Evolutionary conservation across 2,113 vertebrate genomes (phyloP).

Genomic region (Dipodomys spectabilis): DNA sequence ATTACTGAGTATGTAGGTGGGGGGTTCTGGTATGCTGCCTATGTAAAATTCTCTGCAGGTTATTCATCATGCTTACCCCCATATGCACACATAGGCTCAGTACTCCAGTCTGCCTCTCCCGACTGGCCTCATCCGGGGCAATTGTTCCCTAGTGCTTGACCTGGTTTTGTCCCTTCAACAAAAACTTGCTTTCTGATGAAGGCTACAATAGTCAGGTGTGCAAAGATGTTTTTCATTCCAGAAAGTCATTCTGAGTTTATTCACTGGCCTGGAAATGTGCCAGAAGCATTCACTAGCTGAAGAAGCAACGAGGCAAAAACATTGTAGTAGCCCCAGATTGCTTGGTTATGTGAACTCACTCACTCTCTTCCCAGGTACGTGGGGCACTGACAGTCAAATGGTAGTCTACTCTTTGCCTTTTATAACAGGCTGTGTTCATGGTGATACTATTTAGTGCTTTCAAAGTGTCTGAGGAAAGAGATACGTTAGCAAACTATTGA

Average conservation of each 20-base stretch:
- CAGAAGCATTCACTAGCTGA: background rate
- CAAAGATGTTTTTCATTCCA: conserved; percentile 10
- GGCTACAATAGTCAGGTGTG: background rate
- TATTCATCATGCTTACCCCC: accelerated
- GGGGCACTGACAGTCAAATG: accelerated
- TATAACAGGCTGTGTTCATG: background rate
- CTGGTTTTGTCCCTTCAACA: background rate
- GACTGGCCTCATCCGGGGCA: background rate
- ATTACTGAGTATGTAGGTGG: background rate
- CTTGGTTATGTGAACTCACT: background rate
- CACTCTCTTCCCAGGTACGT: background rate
- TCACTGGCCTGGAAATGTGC: background rate
- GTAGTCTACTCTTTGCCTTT: background rate
- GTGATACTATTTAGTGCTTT: too few species aligned
- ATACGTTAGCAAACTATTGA: background rate
- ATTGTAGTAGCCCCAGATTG: too few species aligned
- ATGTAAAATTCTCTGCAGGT: background rate
- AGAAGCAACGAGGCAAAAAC: background rate
- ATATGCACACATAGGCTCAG: too few species aligned
- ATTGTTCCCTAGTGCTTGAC: background rate
- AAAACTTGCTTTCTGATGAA: background rate
- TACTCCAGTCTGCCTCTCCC: background rate
- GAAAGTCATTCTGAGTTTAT: conserved; percentile 1
- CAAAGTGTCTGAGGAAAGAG: background rate
- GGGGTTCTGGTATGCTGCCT: background rate